A percentile compares a stretch with the other conserved stretches of the same genome.
Evolutionary conservation across 2,888 invertebrate species (phyloP).

Genomic region (Archips crataeganus): DNA sequence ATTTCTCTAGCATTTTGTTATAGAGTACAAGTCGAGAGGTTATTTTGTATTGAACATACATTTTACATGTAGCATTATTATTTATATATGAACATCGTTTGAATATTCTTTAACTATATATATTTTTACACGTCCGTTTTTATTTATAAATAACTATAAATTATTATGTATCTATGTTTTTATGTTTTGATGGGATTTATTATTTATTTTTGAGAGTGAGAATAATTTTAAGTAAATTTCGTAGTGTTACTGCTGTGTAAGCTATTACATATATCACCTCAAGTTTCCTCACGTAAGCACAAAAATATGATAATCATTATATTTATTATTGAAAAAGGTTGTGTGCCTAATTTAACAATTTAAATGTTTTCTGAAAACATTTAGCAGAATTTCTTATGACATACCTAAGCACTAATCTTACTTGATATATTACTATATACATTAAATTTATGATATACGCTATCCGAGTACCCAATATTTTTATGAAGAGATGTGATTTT

Average conservation of each 20-base stretch:
- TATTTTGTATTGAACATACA: not conserved
- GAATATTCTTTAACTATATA: no score
- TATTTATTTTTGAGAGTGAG: conserved; percentile 10
- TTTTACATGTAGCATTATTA: not conserved
- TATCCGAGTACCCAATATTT: conserved; percentile 52
- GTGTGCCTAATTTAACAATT: conserved; percentile 35
- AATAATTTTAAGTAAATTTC: conserved; percentile 20
- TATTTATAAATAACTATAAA: no score
- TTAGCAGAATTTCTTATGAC: conserved; percentile 46
- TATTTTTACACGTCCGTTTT: no score
- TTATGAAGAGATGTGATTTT: conserved; percentile 54
- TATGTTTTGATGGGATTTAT: not conserved
- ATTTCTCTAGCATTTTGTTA: not conserved
- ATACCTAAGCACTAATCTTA: conserved; percentile 44
- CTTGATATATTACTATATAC: conserved; percentile 34
- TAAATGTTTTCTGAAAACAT: conserved; percentile 44
- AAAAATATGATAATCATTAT: conserved; percentile 34
- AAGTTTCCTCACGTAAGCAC: conserved; percentile 26
- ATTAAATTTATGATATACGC: conserved; percentile 46
- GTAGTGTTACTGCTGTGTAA: not conserved
- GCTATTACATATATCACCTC: not conserved
- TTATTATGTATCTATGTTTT: not conserved
- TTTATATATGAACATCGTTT: no score
- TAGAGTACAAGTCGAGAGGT: not conserved
- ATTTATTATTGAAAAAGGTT: conserved; percentile 34